Evolutionary conservation across 2,113 vertebrate genomes (phyloP).

Genomic region (Barnardius zonarius): DNA sequence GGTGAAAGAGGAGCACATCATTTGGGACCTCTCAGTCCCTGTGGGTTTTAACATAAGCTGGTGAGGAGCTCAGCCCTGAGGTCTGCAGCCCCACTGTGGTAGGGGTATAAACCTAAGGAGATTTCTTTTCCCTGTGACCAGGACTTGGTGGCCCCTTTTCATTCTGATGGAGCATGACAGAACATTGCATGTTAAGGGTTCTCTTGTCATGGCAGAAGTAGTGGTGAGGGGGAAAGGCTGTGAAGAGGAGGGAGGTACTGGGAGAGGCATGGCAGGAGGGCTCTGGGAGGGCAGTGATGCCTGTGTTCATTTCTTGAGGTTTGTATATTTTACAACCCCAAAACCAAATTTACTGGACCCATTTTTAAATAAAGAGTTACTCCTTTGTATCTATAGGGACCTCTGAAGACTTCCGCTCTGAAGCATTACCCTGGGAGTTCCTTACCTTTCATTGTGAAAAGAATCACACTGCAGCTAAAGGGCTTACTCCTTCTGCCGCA

Average conservation of each 20-base stretch:
- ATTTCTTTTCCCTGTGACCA: not conserved
- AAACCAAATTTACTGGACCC: not conserved
- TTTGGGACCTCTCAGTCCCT: not conserved
- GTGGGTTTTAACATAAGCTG: not conserved
- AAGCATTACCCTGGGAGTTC: not conserved
- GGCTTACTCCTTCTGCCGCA: not conserved
- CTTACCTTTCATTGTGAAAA: not conserved
- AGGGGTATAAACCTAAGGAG: not conserved
- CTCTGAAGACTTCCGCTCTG: not conserved
- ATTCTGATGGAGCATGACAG: not conserved
- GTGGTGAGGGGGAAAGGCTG: not conserved
- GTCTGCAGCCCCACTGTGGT: not conserved
- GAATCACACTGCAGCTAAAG: not conserved
- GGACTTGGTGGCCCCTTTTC: not conserved
- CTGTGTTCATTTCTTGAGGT: not conserved
- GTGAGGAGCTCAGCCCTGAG: not conserved
- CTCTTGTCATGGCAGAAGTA: not conserved
- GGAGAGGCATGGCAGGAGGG: not conserved
- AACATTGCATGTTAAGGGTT: rapidly evolving
- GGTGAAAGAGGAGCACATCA: not conserved
- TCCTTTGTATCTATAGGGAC: not conserved
- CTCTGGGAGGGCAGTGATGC: not conserved
- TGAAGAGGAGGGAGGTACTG: not conserved
- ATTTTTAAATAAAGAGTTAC: slow-evolving; percentile 36
- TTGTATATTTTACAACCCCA: not conserved